These are phyloP conservation scores for Cassiopea xamachana DNA, from an alignment of 30 jellyfish, hydroid and myxozoan species.

Conservation along the genomic window DNA sequence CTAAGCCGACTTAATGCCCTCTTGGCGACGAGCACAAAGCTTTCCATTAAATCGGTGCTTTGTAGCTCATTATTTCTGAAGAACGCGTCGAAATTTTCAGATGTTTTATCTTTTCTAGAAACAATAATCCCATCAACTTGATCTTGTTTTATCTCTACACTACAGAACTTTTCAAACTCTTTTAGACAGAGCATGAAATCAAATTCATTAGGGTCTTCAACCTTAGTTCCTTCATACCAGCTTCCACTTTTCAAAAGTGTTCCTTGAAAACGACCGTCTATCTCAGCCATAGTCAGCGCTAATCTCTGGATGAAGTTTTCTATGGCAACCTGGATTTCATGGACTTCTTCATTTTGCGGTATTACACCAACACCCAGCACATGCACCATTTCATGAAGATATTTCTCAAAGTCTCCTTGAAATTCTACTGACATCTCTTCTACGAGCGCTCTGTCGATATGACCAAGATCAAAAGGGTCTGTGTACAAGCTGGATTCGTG, in stretches of 20 bases:
- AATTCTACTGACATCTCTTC: background rate
- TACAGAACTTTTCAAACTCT: conserved; percentile 19
- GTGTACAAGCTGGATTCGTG: background rate
- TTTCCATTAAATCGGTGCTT: conserved; percentile 8
- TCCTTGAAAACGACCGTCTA: conserved; percentile 36
- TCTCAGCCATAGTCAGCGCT: conserved; percentile 6
- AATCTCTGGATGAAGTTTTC: conserved; percentile 21
- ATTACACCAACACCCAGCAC: conserved; percentile 27
- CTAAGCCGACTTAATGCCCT: conserved; percentile 3
- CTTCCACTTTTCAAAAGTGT: conserved; percentile 51
- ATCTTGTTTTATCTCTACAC: background rate
- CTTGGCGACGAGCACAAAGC: background rate
- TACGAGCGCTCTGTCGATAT: background rate
- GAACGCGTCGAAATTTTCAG: background rate
- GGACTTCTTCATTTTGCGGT: conserved; percentile 19
- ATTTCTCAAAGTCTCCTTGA: conserved; percentile 29
- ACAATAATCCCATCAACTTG: conserved; percentile 8
- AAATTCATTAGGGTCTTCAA: conserved; percentile 59
- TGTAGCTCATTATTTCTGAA: conserved; percentile 6
- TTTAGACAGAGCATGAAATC: conserved; percentile 41
- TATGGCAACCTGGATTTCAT: conserved; percentile 14
- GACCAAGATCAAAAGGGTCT: conserved; percentile 22
- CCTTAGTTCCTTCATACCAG: conserved; percentile 58
- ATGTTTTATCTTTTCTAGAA: background rate
- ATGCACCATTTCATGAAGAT: conserved; percentile 20